Evolutionary conservation across 2,888 invertebrate genomes (phyloP), one percentile per base, ranked within the genome.

Genomic region (Autographa gamma): DNA sequence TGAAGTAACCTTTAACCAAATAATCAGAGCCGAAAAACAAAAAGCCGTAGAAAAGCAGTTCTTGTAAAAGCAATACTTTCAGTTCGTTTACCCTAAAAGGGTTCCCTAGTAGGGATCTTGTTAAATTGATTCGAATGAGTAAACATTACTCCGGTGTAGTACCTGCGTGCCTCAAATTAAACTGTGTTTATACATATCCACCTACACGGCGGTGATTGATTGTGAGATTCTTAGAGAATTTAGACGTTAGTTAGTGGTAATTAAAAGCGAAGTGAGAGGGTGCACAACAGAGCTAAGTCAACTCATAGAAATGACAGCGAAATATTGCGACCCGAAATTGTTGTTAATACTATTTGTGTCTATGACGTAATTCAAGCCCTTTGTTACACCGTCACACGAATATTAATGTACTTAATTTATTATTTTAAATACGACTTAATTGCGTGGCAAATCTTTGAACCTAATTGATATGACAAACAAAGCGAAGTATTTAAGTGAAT

Each of bases 41-140:
- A 70, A 82, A 68, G n/a, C 64, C 32, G 70, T 66, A 56, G 13
- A 52, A 54, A 32, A 62, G 52, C 43, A 56, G 62, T 7, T 43
- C 65, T 60, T 56, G 60, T 71, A 71, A 80, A 58, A 41, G 43
- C 63, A n/a, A 59, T 54, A 63, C 68, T 67, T 69, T 71, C 41
- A 48, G 79, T 72, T 67, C 66, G 38, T 81, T 79, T 62, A 73
- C 70, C 76, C 67, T 66, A 60, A 66, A 80, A 78, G 70, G 76
- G 74, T 78, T 64, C 60, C 62, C n/a, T n/a, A 70, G 58, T 41
- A 68, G 73, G 63, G 71, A 34, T 76, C 52, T 66, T 60, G 31
- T 60, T 60, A 69, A 81, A 81, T 78, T 74, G 72, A 66, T 79
- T 41, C 16, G 52, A 63, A 66, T 38, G n/a, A 65, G 62, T 48